These are phyloP conservation scores for Aleadryas rufinucha DNA, from an alignment of 2,113 vertebrate species.

Conservation along the genomic window DNA sequence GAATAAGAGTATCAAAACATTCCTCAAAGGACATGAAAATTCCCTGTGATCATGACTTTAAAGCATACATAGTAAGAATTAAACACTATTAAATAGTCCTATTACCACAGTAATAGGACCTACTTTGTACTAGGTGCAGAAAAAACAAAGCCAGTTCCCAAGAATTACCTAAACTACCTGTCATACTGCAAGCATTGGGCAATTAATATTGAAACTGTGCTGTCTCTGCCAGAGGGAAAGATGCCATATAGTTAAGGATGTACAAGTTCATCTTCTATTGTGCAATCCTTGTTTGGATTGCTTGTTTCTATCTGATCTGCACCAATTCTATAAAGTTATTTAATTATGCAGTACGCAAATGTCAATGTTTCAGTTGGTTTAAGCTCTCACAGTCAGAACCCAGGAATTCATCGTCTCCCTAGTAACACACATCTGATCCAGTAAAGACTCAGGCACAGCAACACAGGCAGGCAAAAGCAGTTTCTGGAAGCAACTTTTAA, in stretches of 20 bases:
- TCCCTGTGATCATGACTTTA: not conserved
- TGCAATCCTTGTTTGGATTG: conserved; percentile 6
- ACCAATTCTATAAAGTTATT: not conserved
- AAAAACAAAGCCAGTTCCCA: conserved; percentile 8
- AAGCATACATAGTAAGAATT: not conserved
- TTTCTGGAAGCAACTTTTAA: conserved; percentile 4
- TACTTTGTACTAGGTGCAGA: not conserved
- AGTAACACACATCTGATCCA: conserved; percentile 15
- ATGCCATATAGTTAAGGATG: not conserved
- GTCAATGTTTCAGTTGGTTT: not conserved
- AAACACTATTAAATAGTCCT: not conserved
- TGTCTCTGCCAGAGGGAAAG: conserved; percentile 16
- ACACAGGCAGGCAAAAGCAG: not conserved
- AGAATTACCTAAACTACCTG: not conserved
- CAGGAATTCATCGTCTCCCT: not conserved
- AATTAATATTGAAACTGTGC: not conserved
- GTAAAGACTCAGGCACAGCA: not conserved
- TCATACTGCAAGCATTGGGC: not conserved
- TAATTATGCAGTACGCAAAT: not conserved
- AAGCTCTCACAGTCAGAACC: not conserved
- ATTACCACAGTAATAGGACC: not conserved
- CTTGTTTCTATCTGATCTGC: not conserved
- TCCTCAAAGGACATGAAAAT: not conserved
- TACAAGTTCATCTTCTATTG: not conserved
- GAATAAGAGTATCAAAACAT: not conserved